Conservation (phyloP, 1,140 invertebrate species). For the Hyles vespertilio region DNA sequence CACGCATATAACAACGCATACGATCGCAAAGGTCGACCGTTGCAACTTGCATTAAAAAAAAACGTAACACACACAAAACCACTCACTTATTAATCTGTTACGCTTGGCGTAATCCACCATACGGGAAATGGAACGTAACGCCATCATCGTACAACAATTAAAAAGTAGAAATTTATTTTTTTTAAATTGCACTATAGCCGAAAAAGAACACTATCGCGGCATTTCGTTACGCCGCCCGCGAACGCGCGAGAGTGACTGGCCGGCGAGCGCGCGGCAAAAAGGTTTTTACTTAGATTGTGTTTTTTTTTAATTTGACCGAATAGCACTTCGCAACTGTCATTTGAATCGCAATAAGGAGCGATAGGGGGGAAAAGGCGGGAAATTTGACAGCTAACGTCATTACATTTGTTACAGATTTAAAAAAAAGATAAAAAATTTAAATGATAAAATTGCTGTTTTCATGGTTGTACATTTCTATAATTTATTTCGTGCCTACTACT, state of each 20-base stretch:
- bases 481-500: too few species aligned
- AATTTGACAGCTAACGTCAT: slow-evolving; percentile 1
- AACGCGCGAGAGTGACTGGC: slow-evolving; percentile 51
- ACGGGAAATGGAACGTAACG: slow-evolving; percentile 15
- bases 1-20: too few species aligned
- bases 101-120: slow-evolving; percentile 23
- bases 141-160: slow-evolving; percentile 15
- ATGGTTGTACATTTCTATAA: too few species aligned
- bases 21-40: too few species aligned
- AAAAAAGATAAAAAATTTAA: neutral
- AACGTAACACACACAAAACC: slow-evolving; percentile 12
- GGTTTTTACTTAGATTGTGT: slow-evolving; percentile 38
- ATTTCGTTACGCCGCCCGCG: slow-evolving; percentile 29
- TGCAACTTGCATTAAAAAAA: too few species aligned
- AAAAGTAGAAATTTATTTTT: slow-evolving; percentile 3
- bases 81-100: slow-evolving; percentile 50
- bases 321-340: slow-evolving; percentile 15
- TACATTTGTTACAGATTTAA: neutral
- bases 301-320: slow-evolving; percentile 30
- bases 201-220: slow-evolving; percentile 18
- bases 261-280: slow-evolving; percentile 25
- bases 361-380: neutral
- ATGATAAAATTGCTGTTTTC: too few species aligned
- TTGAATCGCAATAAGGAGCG: neutral
- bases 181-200: neutral